phyloP scores from a whole-genome alignment of 2,113 vertebrate species.

The Aythya baeri region DNA sequence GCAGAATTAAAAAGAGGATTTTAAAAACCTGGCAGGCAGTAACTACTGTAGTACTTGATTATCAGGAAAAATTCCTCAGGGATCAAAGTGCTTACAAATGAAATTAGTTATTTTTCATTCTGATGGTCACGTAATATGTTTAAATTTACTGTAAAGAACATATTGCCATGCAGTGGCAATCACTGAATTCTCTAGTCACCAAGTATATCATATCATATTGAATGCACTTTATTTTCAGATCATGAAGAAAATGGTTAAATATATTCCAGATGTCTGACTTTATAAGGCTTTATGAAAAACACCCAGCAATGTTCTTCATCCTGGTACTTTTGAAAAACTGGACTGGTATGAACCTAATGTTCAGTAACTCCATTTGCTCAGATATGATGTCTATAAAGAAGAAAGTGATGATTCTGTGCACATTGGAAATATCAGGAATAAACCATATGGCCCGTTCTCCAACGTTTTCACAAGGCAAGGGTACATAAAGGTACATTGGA shows the following conservation, averaged over 20 bases:
- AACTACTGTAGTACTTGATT: not conserved
- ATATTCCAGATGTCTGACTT: not conserved
- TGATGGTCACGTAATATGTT: not conserved
- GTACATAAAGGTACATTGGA: not conserved
- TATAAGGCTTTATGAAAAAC: not conserved
- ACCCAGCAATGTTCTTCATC: not conserved
- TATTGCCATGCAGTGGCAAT: not conserved
- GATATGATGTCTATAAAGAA: not conserved
- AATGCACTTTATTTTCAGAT: not conserved
- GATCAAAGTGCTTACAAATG: not conserved
- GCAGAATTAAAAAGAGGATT: conserved; percentile 6
- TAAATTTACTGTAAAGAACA: not conserved
- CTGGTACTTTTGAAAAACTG: not conserved
- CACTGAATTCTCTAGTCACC: not conserved
- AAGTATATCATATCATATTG: not conserved
- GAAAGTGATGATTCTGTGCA: accelerated
- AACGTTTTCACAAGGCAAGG: not conserved
- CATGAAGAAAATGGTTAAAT: not conserved
- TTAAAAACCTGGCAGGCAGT: conserved; percentile 24
- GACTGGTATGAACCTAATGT: not conserved
- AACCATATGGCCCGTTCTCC: not conserved
- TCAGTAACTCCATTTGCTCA: not conserved
- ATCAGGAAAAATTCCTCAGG: conserved; percentile 23
- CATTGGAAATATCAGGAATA: not conserved
- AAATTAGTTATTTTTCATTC: not conserved